phyloP scores from a whole-genome alignment of 2,113 vertebrate species.

The Gymnorhina tibicen region DNA sequence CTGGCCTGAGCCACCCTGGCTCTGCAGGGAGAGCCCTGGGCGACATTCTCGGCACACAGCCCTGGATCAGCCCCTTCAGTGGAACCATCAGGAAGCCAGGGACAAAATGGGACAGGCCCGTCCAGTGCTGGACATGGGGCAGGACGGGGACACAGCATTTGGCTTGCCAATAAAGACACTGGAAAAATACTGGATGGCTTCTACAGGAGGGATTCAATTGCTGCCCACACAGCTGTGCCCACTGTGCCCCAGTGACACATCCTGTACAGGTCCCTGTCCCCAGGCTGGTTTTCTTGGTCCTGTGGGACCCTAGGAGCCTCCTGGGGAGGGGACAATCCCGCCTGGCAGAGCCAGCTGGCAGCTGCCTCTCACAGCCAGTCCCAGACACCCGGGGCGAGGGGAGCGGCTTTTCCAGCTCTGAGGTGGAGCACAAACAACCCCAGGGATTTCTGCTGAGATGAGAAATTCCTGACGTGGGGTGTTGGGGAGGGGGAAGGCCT shows the following conservation, averaged over 20 bases:
- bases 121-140: background rate
- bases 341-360: background rate
- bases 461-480: background rate
- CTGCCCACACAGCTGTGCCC: background rate
- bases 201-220: background rate
- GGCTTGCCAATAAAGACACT: constrained; percentile 16
- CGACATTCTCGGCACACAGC: fast-evolving
- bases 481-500: background rate
- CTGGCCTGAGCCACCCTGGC: constrained; percentile 1
- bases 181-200: background rate
- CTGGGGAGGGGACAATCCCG: background rate
- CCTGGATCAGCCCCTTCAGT: background rate
- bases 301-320: background rate
- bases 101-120: background rate
- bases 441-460: constrained; percentile 3
- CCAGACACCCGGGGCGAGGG: background rate
- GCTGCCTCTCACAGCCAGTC: background rate
- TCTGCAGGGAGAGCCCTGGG: background rate
- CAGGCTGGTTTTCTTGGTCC: background rate
- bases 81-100: background rate
- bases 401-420: background rate
- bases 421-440: constrained; percentile 17
- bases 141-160: background rate
- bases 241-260: background rate
- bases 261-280: background rate